Evolutionary conservation across 2,113 vertebrate species (phyloP), one percentile per base, ranked within the genome.

Genomic region (Solenodon paradoxus): DNA sequence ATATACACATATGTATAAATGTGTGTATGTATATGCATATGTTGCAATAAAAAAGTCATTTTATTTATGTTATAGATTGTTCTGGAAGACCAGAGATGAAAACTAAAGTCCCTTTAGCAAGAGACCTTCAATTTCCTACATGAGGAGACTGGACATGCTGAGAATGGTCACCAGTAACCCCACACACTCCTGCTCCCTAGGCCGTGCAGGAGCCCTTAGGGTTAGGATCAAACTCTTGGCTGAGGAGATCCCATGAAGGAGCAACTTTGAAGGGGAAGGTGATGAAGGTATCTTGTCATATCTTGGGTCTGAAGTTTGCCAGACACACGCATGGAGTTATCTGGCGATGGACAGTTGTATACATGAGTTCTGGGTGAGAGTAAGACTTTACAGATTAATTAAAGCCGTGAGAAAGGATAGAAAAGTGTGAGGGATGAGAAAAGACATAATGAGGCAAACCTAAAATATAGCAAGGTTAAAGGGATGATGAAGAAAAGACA

Each of bases 301-400:
- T 80, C 64, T 96, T 86, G 63, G 74, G 9, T 83, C 30, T 87
- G 82, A 94, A n/a, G 51, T 9, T 47, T 80, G 15, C 79, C 95
- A 80, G 78, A 66, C 35, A 38, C 35, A 17, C 59, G 68, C 12
- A 61, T 57, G 9, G 69, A 13, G 42, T 22, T 61, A 69, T 68
- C 64, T 69, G 22, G 47, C 51, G 17, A 64, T 35, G 40, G 86
- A 81, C 13, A 59, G 24, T 20, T 74, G 72, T 88, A 74, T 63
- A 30, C 22, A 42, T 47, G 55, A 53, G 38, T n/a, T 42, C 66
- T 64, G 53, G 7, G 7, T 40, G 32, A 92, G 28, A 71, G 32
- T 16, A 92, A 83, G 55, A 79, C 81, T 53, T 69, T 92, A 28
- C 57, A 83, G 51, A 92, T 68, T 35, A 32, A 38, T 38, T n/a